These are phyloP conservation scores for Dendronephthya gigantea DNA, from an alignment of 64 coral and sea anemone genomes.

Conservation along the genomic window DNA sequence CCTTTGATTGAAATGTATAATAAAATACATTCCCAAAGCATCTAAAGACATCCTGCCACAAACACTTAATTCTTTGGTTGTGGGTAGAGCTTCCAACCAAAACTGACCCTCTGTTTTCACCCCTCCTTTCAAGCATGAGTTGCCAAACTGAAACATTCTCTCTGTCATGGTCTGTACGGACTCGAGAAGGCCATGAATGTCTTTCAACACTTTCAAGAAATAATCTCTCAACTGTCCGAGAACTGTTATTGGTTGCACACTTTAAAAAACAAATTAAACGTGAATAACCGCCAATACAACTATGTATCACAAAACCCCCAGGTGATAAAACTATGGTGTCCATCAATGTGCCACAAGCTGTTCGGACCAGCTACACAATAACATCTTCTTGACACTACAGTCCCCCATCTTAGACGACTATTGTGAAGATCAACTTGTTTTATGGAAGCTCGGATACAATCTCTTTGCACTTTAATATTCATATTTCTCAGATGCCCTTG, in stretches of 20 bases:
- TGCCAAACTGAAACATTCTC: conserved; percentile 26
- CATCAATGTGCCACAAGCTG: conserved; percentile 8
- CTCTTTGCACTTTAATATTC: not conserved
- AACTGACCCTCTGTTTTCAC: conserved; percentile 6
- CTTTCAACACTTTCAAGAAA: not conserved
- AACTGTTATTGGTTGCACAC: not conserved
- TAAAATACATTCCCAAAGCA: conserved; percentile 47
- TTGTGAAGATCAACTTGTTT: not conserved
- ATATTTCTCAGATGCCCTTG: conserved; percentile 5
- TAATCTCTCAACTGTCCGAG: not conserved
- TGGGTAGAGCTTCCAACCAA: not conserved
- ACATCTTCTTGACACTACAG: not conserved
- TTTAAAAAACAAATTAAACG: conserved; percentile 17
- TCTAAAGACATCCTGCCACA: conserved; percentile 47
- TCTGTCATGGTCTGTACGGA: conserved; percentile 3
- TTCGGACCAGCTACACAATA: conserved; percentile 1
- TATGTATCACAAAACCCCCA: conserved; percentile 6
- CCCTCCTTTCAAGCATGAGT: not conserved
- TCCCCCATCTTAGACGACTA: not conserved
- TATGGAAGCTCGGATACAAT: not conserved
- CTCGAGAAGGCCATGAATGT: not conserved
- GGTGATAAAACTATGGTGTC: not conserved
- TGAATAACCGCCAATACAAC: not conserved
- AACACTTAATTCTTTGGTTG: conserved; percentile 38
- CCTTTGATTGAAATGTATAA: conserved; percentile 38